Percentiles rank a stretch among this genome's conserved stretches.
These are phyloP conservation scores for Stichopus chloronotus DNA, from an alignment of 35 echinoderm and acorn worm species.

Conservation along the genomic window DNA sequence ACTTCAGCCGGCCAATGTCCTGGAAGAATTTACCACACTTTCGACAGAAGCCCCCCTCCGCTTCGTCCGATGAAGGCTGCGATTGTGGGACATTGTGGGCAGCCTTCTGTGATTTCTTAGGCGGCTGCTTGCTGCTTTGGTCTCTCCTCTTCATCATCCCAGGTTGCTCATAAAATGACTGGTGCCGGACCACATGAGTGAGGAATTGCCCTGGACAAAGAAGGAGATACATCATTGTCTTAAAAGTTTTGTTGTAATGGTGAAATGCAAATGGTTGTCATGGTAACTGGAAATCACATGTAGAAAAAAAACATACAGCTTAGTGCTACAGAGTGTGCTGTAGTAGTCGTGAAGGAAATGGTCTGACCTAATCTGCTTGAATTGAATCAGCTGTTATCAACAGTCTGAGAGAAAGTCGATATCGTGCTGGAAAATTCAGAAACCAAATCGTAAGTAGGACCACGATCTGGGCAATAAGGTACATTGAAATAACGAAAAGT, in stretches of 20 bases:
- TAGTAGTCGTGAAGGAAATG: too few species aligned
- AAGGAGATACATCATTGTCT: not conserved
- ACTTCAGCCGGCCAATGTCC: not conserved
- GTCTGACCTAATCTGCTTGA: too few species aligned
- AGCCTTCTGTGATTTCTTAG: not conserved
- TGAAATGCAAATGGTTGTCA: too few species aligned
- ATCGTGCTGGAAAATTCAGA: too few species aligned
- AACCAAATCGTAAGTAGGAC: too few species aligned
- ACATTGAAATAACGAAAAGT: too few species aligned
- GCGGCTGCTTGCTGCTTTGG: not conserved
- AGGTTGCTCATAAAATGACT: not conserved
- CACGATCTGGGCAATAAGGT: too few species aligned
- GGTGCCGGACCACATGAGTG: not conserved
- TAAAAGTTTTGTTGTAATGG: not conserved
- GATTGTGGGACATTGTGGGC: not conserved
- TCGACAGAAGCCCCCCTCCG: not conserved
- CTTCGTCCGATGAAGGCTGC: not conserved
- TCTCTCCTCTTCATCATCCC: not conserved
- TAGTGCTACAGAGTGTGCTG: too few species aligned
- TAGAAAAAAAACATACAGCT: too few species aligned
- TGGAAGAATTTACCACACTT: slow-evolving; percentile 14
- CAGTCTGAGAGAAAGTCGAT: too few species aligned
- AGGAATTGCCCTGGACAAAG: slow-evolving; percentile 12
- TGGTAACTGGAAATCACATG: too few species aligned
- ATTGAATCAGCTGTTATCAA: too few species aligned